Conservation (phyloP, 2,797 vertebrate genomes). For the Oceanodroma leucorhoa region DNA sequence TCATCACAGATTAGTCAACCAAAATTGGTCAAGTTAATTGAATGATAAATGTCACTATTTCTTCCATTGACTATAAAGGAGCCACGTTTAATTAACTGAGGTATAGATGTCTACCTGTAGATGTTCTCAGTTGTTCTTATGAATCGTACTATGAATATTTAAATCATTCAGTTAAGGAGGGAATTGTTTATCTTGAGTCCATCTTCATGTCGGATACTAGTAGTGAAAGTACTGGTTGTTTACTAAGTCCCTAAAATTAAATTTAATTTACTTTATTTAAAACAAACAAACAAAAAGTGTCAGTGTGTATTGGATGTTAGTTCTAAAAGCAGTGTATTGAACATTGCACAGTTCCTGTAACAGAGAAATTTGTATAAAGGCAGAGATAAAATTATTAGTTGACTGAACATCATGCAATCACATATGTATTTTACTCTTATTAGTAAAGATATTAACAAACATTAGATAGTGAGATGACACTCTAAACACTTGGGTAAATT, state of each 20-base stretch:
- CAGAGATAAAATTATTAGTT: neutral
- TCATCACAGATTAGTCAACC: neutral
- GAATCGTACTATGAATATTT: neutral
- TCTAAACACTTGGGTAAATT: neutral
- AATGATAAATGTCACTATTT: neutral
- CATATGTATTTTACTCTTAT: neutral
- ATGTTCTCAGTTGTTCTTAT: neutral
- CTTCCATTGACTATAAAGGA: neutral
- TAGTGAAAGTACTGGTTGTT: neutral
- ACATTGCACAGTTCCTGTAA: accelerated
- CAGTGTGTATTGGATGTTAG: neutral
- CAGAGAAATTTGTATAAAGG: neutral
- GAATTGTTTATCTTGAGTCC: neutral
- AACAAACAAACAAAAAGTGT: neutral
- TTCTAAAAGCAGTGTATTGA: neutral
- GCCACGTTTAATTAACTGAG: neutral
- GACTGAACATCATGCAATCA: neutral
- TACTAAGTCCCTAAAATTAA: neutral
- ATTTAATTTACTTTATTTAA: neutral
- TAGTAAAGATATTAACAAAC: neutral
- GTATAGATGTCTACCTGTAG: neutral
- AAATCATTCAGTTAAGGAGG: neutral
- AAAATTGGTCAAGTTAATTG: neutral
- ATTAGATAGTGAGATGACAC: neutral
- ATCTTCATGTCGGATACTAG: neutral